Evolutionary conservation across 1,140 invertebrate species (phyloP), one percentile per base, ranked within the genome.

Genomic region (Heliconius nattereri): DNA sequence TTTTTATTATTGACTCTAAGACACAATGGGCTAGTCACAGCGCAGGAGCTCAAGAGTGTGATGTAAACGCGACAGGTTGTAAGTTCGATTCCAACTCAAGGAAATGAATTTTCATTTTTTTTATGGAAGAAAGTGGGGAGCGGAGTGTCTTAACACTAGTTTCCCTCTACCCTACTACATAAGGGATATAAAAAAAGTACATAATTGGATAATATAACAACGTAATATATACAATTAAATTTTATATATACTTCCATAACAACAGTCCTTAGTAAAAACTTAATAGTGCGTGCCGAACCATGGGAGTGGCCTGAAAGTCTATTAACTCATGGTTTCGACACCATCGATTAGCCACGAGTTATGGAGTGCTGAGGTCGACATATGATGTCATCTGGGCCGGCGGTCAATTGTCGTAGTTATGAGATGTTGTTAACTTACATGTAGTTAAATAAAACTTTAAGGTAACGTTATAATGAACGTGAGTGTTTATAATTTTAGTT

Each of bases 381-480:
- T 73, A 71, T 91, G 90, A 92, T 88, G 88, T 92, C 91, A 92
- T 91, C 85, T 86, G 84, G 88, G 89, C 77, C 89, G 75, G 72
- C 73, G 80, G 79, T 81, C 87, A 90, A 90, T 91, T 91, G 89
- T 85, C 89, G 84, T 83, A 20, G 45, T 35, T 71, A 73, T 73
- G 83, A 79, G 81, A 85, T 78, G 76, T 79, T 54, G 66, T 57
- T 85, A 86, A 81, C 80, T 80, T 76, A 85, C 86, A 74, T 71
- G 23, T 76, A 66, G 32, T 76, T 78, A 77, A 79, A 76, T n/a
- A 6, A 54, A 54, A 7, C 7, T 54, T 54, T 7, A 54, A 6
- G 52, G 45, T 49, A 49, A 49, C 11, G 19, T 16, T 19, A 49
- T 49, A 19, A 49, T 49, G 45, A 19, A 19, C 71, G n/a, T 40